Evolutionary conservation across 2,888 invertebrate species (phyloP).

Genomic region (Thyatira batis): DNA sequence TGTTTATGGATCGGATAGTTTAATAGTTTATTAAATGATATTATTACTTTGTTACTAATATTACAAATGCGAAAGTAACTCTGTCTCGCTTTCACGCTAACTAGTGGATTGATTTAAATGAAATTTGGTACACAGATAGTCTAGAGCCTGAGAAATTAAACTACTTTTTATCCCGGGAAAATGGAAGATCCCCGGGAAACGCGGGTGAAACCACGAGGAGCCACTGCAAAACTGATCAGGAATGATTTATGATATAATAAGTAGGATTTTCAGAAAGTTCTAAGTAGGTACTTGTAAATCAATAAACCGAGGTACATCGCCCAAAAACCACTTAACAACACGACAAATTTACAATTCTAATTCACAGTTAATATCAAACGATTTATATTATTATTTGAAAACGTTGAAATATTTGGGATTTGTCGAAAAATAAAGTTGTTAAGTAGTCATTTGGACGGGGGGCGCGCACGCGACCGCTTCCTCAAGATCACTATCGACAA

Average conservation of each 20-base stretch:
- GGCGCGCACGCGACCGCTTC: slow-evolving; percentile 63
- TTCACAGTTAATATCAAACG: slow-evolving; percentile 54
- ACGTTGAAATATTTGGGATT: slow-evolving; percentile 54
- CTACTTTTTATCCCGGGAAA: too few species aligned
- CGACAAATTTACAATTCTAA: slow-evolving; percentile 68
- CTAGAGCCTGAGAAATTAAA: too few species aligned
- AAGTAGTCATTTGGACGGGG: slow-evolving; percentile 52
- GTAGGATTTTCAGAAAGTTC: slow-evolving; percentile 3
- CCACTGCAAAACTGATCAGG: background rate
- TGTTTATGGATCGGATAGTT: slow-evolving; percentile 44
- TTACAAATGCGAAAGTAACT: too few species aligned
- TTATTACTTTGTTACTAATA: slow-evolving; percentile 19
- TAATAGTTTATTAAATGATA: slow-evolving; percentile 38
- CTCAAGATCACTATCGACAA: slow-evolving; percentile 63
- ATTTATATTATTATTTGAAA: slow-evolving; percentile 57
- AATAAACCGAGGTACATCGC: slow-evolving; percentile 31
- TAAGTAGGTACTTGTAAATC: slow-evolving; percentile 25
- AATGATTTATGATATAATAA: background rate
- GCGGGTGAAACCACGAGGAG: too few species aligned
- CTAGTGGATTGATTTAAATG: too few species aligned
- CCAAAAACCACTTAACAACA: slow-evolving; percentile 44
- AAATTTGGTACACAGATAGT: too few species aligned
- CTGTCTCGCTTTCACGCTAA: too few species aligned
- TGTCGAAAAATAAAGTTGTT: slow-evolving; percentile 75
- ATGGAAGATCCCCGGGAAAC: too few species aligned